Base-by-base conservation (phyloP, 2,888 invertebrate genomes). In the Tiphia femorata region DNA sequence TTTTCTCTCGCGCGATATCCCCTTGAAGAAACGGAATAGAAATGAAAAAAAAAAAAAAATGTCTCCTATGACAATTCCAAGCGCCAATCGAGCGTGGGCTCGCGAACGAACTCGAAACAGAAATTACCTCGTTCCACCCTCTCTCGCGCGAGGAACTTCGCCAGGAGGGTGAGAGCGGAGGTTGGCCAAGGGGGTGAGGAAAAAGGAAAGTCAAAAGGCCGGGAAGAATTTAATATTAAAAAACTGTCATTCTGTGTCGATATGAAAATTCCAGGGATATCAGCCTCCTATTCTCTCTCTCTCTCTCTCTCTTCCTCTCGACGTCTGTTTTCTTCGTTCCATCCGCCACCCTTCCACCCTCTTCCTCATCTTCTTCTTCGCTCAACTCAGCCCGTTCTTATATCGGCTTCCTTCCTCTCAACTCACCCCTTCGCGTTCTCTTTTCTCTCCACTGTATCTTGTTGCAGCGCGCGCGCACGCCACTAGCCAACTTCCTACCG, bases 231-330 rank as follows among this genome's bases (percentile, higher is more conserved):
- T 83, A 81, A 83, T 83, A 83, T 82, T 78, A 79, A 79, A 81
- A 80, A 77, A 78, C 78, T 81, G 80, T 79, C 79, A 79, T 83
- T 79, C 77, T 78, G 73, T 73, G 78, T 77, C 79, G 79, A 82
- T 82, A 83, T 83, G 81, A 81, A 82, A 83, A 83, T 83, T 83
- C 82, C 83, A 72, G 67, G 72, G 75, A 77, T 80, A 80, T 78
- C 77, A 73, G 68, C 66, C 68, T 61, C 59, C 56, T 64, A 73
- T 71, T 66, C 65, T 72, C 64, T 62, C 60, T 62, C 48, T 21
- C 40, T 50, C 49, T 33, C 49, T n/a, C n/a, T n/a, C n/a, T n/a
- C n/a, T n/a, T 33, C 14, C 8, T 65, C 56, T 64, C 64, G 60
- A 57, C 63, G 55, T 62, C 58, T 62, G 49, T 61, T 59, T 63